phyloP scores from a whole-genome alignment of 2,113 vertebrate species.

The Muntiacus reevesi region DNA sequence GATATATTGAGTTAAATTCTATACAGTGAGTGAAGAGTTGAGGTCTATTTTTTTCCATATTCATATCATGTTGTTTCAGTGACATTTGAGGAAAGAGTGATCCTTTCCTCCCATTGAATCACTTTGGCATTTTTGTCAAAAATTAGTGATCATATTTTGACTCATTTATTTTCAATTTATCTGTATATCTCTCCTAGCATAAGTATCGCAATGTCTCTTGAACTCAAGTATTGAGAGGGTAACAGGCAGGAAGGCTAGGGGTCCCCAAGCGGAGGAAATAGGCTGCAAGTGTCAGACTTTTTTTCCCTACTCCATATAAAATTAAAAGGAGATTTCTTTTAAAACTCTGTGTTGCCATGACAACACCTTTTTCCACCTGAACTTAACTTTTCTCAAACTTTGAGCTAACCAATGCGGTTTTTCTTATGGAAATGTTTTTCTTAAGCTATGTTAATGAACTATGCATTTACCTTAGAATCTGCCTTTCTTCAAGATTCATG shows the following conservation, averaged over 20 bases:
- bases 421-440: neutral
- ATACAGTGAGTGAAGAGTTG: neutral
- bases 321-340: neutral
- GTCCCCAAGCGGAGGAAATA: neutral
- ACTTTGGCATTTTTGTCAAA: neutral
- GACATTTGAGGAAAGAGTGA: neutral
- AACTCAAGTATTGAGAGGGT: neutral
- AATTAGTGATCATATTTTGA: neutral
- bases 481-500: neutral
- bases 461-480: neutral
- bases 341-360: neutral
- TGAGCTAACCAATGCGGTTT: neutral
- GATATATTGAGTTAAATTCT: neutral
- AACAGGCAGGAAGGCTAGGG: neutral
- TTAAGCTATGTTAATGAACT: neutral
- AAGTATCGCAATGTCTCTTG: neutral
- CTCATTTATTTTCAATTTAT: neutral
- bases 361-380: neutral
- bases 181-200: neutral
- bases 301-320: neutral
- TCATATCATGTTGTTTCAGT: neutral
- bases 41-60: neutral
- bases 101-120: neutral
- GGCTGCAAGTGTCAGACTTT: neutral
- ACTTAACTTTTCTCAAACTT: neutral